Evolutionary conservation across 2,888 invertebrate genomes (phyloP), one percentile per base, ranked within the genome.

Genomic region (Dugesia japonica): DNA sequence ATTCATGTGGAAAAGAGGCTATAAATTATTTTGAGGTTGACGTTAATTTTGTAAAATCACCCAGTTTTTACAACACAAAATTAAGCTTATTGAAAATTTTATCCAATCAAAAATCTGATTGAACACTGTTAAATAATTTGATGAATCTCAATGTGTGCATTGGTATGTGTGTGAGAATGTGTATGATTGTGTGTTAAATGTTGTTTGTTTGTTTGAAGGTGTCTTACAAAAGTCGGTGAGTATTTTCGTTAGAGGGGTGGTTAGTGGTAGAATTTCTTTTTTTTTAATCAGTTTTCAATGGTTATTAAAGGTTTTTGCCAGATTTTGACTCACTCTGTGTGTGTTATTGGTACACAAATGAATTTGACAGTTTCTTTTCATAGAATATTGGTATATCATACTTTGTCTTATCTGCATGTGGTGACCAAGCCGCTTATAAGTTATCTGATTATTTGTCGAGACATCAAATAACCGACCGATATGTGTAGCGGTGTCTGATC

Each of bases 1-100:
- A 9, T 56, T 56, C 56, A 56, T 56, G 56, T 56, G 56, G 56
- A 56, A 56, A 56, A 20, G 56, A n/a, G 56, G 56, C 56, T 9
- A 56, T 56, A 56, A 56, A 56, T 56, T 56, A 56, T 56, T 56
- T 56, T 56, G 56, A 56, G 56, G 56, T 56, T 56, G 56, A 56
- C 56, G 56, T 56, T 56, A 56, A 56, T 56, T 56, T 56, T 56
- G 23, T 23, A 56, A 56, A 38, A 38, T 38, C 38, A 38, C 38
- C 38, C 38, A 38, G 38, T 38, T 38, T 38, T 38, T 13, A 38
- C 38, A 38, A 38, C 38, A 38, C 38, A 38, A 38, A 20, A 20
- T 20, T 7, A 56, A 56, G 20, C n/a, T 56, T 13, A 56, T 56
- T 56, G 56, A 56, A 56, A 56, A 56, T 4, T 20, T 56, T n/a